Conservation (phyloP, 2,113 vertebrate species). For the Acanthochromis polyacanthus region DNA sequence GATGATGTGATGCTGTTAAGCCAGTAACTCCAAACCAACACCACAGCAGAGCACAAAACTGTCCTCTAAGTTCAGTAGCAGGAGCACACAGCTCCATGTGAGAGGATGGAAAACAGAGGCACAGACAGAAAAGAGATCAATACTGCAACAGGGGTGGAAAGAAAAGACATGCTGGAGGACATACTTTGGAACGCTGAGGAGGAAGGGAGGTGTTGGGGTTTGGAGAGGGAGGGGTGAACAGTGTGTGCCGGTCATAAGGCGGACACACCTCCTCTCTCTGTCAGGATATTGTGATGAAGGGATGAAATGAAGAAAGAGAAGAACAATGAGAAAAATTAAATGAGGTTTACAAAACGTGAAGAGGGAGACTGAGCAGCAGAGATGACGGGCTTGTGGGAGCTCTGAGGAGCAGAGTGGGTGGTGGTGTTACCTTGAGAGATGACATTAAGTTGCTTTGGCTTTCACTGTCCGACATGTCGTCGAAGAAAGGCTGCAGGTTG, state of each 20-base stretch:
- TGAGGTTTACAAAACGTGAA: neutral
- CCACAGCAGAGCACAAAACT: neutral
- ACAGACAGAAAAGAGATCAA: conserved; percentile 16
- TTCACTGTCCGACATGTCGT: conserved; percentile 73
- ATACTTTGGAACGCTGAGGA: conserved; percentile 82
- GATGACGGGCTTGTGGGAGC: conserved; percentile 2
- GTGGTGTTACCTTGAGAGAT: conserved; percentile 74
- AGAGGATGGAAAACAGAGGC: neutral
- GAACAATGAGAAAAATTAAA: conserved; percentile 41
- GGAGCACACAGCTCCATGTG: neutral
- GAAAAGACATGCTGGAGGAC: conserved; percentile 52
- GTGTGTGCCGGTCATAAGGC: conserved; percentile 84
- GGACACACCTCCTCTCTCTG: conserved; percentile 81
- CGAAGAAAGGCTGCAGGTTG: conserved; percentile 82
- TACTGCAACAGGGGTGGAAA: conserved; percentile 21
- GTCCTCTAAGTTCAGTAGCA: neutral
- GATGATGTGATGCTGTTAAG: neutral
- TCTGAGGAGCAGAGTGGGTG: neutral
- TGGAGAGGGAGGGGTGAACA: conserved; percentile 87
- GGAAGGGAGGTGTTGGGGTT: conserved; percentile 78
- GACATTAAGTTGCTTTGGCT: conserved; percentile 75
- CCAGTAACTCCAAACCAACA: neutral
- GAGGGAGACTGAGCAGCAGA: conserved; percentile 8
- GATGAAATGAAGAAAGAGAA: conserved; percentile 46
- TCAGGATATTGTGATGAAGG: conserved; percentile 55